Evolutionary conservation across 2,113 vertebrate species (phyloP).

Genomic region (Gymnogyps californianus): DNA sequence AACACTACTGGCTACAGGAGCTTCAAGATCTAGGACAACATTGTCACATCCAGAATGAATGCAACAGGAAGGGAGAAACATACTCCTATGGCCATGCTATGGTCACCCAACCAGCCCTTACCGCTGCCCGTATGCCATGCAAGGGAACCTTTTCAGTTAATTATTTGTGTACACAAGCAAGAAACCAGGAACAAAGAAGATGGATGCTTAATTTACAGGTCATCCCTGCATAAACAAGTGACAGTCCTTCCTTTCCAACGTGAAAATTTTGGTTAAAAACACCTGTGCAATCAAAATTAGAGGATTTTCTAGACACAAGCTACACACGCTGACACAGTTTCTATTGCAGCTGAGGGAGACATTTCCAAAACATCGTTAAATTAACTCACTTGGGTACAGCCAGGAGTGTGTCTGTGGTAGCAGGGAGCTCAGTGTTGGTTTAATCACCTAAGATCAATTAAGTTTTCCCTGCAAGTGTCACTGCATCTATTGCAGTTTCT

Average conservation of each 20-base stretch:
- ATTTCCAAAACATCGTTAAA: neutral
- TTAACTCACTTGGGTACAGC: neutral
- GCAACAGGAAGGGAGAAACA: neutral
- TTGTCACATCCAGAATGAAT: neutral
- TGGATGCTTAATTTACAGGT: neutral
- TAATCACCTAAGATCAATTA: neutral
- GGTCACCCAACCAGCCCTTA: neutral
- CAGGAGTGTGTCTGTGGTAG: neutral
- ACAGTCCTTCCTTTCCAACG: neutral
- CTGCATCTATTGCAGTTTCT: neutral
- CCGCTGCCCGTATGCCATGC: neutral
- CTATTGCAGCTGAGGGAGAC: neutral
- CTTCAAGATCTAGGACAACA: neutral
- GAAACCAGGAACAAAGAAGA: neutral
- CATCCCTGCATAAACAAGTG: neutral
- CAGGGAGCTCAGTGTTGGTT: neutral
- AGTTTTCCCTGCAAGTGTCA: neutral
- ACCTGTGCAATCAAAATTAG: neutral
- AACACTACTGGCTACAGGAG: neutral
- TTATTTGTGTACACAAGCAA: neutral
- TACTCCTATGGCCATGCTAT: rapidly evolving
- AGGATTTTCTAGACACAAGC: neutral
- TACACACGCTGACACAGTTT: neutral
- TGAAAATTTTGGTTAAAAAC: neutral
- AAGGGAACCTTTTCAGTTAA: neutral